Evolutionary conservation across 2,113 vertebrate genomes (phyloP).

Genomic region (Ammodramus savannarum): DNA sequence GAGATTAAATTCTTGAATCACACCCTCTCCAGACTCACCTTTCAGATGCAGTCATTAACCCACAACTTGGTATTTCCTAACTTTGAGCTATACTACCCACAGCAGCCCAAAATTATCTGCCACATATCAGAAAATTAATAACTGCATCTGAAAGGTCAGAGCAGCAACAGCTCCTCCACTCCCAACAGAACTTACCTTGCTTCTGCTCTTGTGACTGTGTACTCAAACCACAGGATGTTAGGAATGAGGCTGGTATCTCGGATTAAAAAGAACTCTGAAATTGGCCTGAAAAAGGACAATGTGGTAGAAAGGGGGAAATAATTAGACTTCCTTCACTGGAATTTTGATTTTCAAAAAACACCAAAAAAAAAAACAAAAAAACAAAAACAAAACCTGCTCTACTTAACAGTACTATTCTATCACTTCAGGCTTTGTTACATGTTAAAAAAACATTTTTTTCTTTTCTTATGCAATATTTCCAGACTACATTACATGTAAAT

Average conservation of each 20-base stretch:
- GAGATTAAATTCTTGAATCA: not conserved
- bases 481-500: not conserved
- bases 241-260: conserved; percentile 98
- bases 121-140: not conserved
- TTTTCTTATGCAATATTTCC: not conserved
- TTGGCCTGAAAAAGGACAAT: conserved; percentile 77
- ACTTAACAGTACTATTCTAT: not conserved
- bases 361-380: too few species aligned
- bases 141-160: not conserved
- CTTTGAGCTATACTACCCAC: not conserved
- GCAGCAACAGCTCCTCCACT: not conserved
- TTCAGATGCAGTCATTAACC: not conserved
- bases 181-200: conserved; percentile 81
- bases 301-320: not conserved
- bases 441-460: not conserved
- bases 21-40: not conserved
- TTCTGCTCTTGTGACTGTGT: conserved; percentile 97
- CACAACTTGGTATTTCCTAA: not conserved
- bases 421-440: not conserved
- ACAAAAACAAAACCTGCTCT: not conserved
- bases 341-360: not conserved
- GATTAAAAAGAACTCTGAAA: conserved; percentile 98
- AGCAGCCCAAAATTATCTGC: not conserved
- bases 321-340: not conserved
- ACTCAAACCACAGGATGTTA: conserved; percentile 98